Evolutionary conservation across 92 coral and sea anemone genomes (phyloP), one percentile per base, ranked within the genome.

Genomic region (Plumapathes pennacea): DNA sequence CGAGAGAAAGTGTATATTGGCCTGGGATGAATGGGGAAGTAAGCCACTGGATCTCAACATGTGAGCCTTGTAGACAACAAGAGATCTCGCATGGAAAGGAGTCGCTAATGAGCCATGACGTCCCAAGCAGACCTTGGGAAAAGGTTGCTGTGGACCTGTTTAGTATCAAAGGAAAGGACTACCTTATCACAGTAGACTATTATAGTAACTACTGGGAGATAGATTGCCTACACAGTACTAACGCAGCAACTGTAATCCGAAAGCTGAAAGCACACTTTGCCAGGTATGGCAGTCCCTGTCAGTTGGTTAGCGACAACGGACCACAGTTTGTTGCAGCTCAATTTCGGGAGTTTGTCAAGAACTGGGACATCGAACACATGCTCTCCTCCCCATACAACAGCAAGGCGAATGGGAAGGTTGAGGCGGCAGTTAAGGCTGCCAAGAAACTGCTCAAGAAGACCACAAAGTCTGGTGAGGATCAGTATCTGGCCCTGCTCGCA

Each of bases 21-120:
- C 56, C 56, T 3, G 69, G 69, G 4, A 61, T 61, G 69, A 46
- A 61, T 5, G 25, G 23, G 25, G 53, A 44, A 17, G 21, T 61
- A 8, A 60, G 33, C 8, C 31, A 29, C 21, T 43, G 43, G 43
- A 60, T 44, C 19, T 22, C 18, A 10, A 20, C 44, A 3, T 60
- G 42, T 31, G 32, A 44, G 33, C 7, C 46, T 0, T 61, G 38
- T 29, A 18, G 51, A 17, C 38, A 59, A 18, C 32, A 28, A 8
- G 39, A 60, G 32, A 50, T 41, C 11, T 41, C 28, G 17, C 52
- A 43, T 8, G 14, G 38, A 10, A 60, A 43, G 49, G 67, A 60
- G 26, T 14, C 30, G 13, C 54, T 47, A 28, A 22, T 47, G 54
- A 47, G 54, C 32, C 54, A 47, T 47, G 54, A 47, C 23, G 13